Evolutionary conservation across 2,113 vertebrate genomes (phyloP).

Genomic region (Miniopterus natalensis): DNA sequence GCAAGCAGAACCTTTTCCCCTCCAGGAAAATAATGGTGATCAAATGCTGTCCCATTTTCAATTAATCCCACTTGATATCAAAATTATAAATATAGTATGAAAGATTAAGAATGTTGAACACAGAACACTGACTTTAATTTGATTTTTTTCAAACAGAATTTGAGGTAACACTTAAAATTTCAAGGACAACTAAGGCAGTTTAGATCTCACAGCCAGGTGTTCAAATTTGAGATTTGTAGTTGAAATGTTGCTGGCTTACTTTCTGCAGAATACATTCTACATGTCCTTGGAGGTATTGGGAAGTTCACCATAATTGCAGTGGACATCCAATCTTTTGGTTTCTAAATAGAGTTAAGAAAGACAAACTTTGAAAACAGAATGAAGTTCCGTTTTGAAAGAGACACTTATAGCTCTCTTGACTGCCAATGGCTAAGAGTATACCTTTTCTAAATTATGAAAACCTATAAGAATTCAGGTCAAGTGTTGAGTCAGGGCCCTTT

Average conservation of each 20-base stretch:
- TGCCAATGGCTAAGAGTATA: not conserved
- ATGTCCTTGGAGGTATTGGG: not conserved
- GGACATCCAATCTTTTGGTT: not conserved
- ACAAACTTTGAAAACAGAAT: slow-evolving; percentile 51
- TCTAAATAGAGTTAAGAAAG: slow-evolving; percentile 3
- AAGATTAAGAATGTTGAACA: not conserved
- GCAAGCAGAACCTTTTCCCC: not conserved
- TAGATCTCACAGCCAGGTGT: not conserved
- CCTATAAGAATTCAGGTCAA: not conserved
- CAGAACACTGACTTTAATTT: not conserved
- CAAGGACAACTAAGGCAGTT: not conserved
- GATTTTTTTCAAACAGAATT: not conserved
- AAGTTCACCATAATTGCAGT: not conserved
- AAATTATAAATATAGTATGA: not conserved
- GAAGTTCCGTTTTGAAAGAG: not conserved
- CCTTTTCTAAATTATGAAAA: slow-evolving; percentile 31
- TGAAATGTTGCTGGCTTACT: slow-evolving; percentile 3
- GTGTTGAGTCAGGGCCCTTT: not conserved
- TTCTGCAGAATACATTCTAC: not conserved
- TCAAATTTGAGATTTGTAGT: not conserved
- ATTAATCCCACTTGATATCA: not conserved
- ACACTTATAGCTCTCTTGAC: not conserved
- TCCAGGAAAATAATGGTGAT: not conserved
- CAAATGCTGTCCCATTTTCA: not conserved
- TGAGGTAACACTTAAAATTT: slow-evolving; percentile 25